phyloP scores from a whole-genome alignment of 2,113 vertebrate species.

The Chascanopsetta lugubris region DNA sequence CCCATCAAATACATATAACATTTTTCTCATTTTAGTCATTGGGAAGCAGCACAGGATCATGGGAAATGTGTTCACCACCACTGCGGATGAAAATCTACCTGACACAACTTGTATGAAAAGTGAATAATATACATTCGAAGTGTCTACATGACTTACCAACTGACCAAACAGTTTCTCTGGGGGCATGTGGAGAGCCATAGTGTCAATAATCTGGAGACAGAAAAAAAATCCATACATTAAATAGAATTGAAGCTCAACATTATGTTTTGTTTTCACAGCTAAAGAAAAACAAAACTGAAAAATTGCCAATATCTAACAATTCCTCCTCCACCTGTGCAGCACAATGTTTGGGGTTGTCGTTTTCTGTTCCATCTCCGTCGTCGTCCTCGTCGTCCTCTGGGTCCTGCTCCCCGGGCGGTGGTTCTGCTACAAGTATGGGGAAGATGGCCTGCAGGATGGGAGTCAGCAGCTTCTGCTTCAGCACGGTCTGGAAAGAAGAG shows the following conservation, averaged over 20 bases:
- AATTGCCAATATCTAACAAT: no score
- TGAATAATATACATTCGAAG: no score
- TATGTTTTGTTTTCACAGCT: no score
- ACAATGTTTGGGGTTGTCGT: slow-evolving; percentile 86
- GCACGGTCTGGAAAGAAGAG: slow-evolving; percentile 74
- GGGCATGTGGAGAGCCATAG: slow-evolving; percentile 88
- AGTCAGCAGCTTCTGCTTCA: slow-evolving; percentile 86
- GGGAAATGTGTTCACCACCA: no score
- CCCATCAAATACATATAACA: no score
- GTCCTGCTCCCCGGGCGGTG: slow-evolving; percentile 84
- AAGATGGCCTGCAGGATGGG: slow-evolving; percentile 86
- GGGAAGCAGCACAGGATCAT: no score
- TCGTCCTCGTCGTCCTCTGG: slow-evolving; percentile 85
- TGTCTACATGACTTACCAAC: slow-evolving; percentile 77
- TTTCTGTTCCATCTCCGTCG: slow-evolving; percentile 71
- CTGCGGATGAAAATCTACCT: no score
- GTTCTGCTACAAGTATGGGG: slow-evolving; percentile 84
- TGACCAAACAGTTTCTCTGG: slow-evolving; percentile 88
- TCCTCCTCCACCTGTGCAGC: slow-evolving; percentile 85
- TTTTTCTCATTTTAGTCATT: no score
- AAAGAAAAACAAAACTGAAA: neutral
- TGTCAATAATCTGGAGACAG: slow-evolving; percentile 85
- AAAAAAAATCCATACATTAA: no score
- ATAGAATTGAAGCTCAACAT: no score
- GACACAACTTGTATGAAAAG: no score